Percentiles rank a stretch among this genome's conserved stretches.
These are phyloP conservation scores for Mormyrops boulengeri DNA, from an alignment of 2,797 vertebrate genomes.

Conservation along the genomic window DNA sequence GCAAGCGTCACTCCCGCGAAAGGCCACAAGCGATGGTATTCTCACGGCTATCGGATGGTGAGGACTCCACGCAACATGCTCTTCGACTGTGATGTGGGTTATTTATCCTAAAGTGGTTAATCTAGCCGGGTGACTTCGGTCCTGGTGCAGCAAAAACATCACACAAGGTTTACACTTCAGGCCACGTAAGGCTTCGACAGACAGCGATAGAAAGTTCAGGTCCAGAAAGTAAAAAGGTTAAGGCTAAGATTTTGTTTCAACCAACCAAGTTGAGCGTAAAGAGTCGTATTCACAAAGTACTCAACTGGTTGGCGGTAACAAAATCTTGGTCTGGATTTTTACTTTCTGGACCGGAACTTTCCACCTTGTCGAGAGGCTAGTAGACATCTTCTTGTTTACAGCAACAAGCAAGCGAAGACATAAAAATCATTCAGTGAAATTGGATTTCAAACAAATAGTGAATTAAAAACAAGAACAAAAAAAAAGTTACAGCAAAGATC, in stretches of 20 bases:
- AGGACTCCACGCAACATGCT: neutral
- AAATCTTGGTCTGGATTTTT: neutral
- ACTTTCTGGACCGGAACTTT: neutral
- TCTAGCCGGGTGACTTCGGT: neutral
- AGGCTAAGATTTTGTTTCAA: neutral
- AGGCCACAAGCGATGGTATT: neutral
- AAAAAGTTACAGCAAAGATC: neutral
- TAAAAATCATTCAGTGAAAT: neutral
- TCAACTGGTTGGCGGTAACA: neutral
- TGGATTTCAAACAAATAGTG: neutral
- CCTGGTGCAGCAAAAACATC: neutral
- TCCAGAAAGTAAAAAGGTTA: neutral
- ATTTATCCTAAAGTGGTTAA: neutral
- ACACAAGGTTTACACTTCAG: slow-evolving; percentile 34
- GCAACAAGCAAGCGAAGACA: neutral
- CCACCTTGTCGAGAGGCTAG: neutral
- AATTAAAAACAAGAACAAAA: neutral
- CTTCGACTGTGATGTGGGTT: neutral
- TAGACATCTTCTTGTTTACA: neutral
- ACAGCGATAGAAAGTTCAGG: neutral
- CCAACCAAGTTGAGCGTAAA: neutral
- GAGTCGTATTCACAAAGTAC: neutral
- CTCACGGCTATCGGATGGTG: neutral
- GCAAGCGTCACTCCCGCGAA: neutral
- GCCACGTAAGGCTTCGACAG: slow-evolving; percentile 22